Percentiles rank a stretch among this genome's conserved stretches.
phyloP scores from a whole-genome alignment of 2,797 vertebrate species.

The Alfaro cultratus region DNA sequence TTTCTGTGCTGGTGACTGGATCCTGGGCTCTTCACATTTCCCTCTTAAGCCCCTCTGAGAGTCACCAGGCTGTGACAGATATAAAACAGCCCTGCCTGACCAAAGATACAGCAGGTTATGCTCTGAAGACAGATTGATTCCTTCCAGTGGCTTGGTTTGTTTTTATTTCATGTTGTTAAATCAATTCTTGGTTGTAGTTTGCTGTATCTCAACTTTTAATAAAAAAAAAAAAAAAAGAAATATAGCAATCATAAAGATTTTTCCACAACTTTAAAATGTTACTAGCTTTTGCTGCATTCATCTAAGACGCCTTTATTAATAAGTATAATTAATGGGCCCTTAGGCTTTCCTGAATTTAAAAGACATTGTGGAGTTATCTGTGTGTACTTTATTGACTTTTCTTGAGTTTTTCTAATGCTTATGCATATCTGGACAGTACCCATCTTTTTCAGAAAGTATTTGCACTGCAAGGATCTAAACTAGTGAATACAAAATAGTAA shows the following conservation, averaged over 20 bases:
- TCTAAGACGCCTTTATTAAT: not conserved
- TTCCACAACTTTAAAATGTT: not conserved
- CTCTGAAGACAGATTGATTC: not conserved
- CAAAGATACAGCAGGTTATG: slow-evolving; percentile 20
- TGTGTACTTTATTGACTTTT: not conserved
- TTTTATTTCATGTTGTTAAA: not conserved
- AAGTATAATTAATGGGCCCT: not conserved
- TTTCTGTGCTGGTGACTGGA: slow-evolving; percentile 48
- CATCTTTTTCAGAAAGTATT: not conserved
- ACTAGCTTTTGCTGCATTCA: not conserved
- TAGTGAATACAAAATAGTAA: not conserved
- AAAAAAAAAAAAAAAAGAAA: not conserved
- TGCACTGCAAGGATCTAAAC: not conserved
- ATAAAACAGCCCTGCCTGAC: slow-evolving; percentile 27
- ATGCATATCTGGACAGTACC: not conserved
- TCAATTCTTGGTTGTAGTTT: not conserved
- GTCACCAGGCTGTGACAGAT: slow-evolving; percentile 12
- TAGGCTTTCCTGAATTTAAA: not conserved
- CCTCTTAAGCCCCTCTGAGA: slow-evolving; percentile 6
- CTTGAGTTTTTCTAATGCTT: not conserved
- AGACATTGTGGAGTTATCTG: not conserved
- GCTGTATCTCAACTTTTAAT: not conserved
- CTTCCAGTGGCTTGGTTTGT: not conserved
- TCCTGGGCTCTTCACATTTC: slow-evolving; percentile 10
- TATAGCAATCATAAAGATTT: not conserved